Evolutionary conservation across 2,797 vertebrate genomes (phyloP).

Genomic region (Oryzias sinensis): DNA sequence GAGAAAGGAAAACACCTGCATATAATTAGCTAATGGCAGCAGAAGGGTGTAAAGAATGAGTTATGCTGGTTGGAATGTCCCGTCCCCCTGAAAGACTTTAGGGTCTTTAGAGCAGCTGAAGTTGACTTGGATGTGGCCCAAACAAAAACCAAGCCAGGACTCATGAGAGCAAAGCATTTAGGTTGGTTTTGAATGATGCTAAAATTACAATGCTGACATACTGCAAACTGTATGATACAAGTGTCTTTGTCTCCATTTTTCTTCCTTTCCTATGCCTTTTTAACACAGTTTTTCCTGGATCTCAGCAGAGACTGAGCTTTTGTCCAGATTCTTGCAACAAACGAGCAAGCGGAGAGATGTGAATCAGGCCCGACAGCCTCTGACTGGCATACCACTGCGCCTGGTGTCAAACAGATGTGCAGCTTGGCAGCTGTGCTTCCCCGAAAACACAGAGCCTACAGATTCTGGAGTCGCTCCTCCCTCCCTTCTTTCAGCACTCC

Average conservation of each 20-base stretch:
- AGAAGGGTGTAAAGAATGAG: slow-evolving; percentile 70
- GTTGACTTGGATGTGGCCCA: slow-evolving; percentile 68
- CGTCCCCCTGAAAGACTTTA: slow-evolving; percentile 65
- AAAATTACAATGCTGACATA: neutral
- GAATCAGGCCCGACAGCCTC: slow-evolving; percentile 69
- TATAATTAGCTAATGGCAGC: slow-evolving; percentile 79
- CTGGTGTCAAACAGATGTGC: slow-evolving; percentile 79
- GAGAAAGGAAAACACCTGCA: slow-evolving; percentile 77
- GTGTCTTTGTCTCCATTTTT: slow-evolving; percentile 8
- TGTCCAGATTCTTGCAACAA: slow-evolving; percentile 45
- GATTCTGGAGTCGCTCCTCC: slow-evolving; percentile 61
- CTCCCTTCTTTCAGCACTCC: slow-evolving; percentile 36
- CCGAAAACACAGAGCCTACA: slow-evolving; percentile 65
- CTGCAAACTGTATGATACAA: neutral
- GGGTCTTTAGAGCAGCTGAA: slow-evolving; percentile 66
- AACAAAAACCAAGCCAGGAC: slow-evolving; percentile 53
- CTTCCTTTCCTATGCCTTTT: slow-evolving; percentile 5
- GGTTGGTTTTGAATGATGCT: neutral
- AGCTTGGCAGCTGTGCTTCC: slow-evolving; percentile 68
- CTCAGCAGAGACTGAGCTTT: slow-evolving; percentile 32
- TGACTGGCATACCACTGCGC: slow-evolving; percentile 67
- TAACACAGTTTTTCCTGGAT: slow-evolving; percentile 18
- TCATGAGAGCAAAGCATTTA: slow-evolving; percentile 27
- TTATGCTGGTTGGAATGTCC: slow-evolving; percentile 75
- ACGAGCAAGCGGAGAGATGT: slow-evolving; percentile 48